Evolutionary conservation across 2,888 invertebrate genomes (phyloP), one percentile per base, ranked within the genome.

Genomic region (Drosophila longiperda): DNA sequence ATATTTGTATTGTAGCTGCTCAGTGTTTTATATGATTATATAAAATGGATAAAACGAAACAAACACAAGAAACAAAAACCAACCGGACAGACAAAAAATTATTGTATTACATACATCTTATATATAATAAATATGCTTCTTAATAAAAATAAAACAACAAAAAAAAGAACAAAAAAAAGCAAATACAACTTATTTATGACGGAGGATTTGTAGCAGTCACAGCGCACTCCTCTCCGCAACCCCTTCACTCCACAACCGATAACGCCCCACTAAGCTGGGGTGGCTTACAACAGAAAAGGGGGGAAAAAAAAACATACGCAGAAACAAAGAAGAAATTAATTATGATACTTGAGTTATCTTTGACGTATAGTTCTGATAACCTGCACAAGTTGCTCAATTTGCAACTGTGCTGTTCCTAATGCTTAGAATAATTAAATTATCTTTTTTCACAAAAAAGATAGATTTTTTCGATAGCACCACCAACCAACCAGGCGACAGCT

Each of bases 1-100:
- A 91, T 91, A 91, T 89, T 91, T 91, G 90, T 91, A 91, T 91
- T 91, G 91, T 91, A 91, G 91, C 92, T 91, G 91, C 92, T 91
- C 92, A 91, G 92, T 91, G 91, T 91, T 91, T 91, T 91, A 91
- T 88, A 88, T 90, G 87, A 88, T 90, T 89, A 89, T 90, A 87
- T 87, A 88, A 85, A 88, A 85, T 88, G 83, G 80, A 88, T 84
- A 80, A 82, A 75, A 66, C 34, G 66, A 66, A 68, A 73, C 57
- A 55, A 73, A 66, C 62, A 60, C 62, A 58, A 60, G 33, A 49
- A 60, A 61, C 65, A 71, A 73, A 70, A 66, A 80, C 69, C 80
- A 76, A 82, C 83, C 83, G 83, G 83, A 81, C 80, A 81, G 83
- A 80, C 80, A 82, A 83, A 87, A 87, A 89, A 91, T 91, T 90